Evolutionary conservation across 1,140 invertebrate genomes (phyloP).

Genomic region (Lepidurus couesii): DNA sequence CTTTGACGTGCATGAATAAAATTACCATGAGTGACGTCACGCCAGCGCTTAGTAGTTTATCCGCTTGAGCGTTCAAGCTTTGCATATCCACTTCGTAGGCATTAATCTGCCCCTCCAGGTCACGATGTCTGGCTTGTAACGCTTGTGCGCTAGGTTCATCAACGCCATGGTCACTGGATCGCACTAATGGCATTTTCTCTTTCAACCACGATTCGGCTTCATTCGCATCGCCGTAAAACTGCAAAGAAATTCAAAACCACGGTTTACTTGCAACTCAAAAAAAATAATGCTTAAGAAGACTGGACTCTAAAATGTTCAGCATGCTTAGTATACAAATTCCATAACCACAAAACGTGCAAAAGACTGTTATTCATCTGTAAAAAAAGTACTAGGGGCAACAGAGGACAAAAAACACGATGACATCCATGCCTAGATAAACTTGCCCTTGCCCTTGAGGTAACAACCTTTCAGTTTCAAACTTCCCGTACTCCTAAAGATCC

Average conservation of each 20-base stretch:
- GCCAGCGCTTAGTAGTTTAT: slow-evolving; percentile 69
- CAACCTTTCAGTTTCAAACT: background rate
- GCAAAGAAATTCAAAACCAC: slow-evolving; percentile 38
- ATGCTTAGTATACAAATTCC: background rate
- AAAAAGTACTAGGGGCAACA: slow-evolving; percentile 28
- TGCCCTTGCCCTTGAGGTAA: background rate
- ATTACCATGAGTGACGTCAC: slow-evolving; percentile 64
- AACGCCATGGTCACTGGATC: slow-evolving; percentile 78
- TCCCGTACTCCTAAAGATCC: background rate
- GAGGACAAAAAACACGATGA: slow-evolving; percentile 16
- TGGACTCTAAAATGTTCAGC: slow-evolving; percentile 1
- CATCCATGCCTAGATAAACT: slow-evolving; percentile 5
- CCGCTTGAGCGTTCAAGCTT: slow-evolving; percentile 76
- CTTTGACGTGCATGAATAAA: background rate
- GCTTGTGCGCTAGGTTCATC: slow-evolving; percentile 86
- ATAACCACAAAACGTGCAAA: background rate
- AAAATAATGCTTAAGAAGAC: slow-evolving; percentile 30
- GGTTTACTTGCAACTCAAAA: slow-evolving; percentile 30
- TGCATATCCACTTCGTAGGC: slow-evolving; percentile 85
- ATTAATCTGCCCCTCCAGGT: slow-evolving; percentile 82
- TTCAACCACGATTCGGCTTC: slow-evolving; percentile 97
- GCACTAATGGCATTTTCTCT: slow-evolving; percentile 81
- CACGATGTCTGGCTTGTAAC: slow-evolving; percentile 74
- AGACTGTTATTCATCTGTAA: background rate
- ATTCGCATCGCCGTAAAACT: slow-evolving; percentile 94